A percentile compares a stretch with the other conserved stretches of the same genome.
phyloP scores from a whole-genome alignment of 2,888 invertebrate species.

The Eulithis testata region DNA sequence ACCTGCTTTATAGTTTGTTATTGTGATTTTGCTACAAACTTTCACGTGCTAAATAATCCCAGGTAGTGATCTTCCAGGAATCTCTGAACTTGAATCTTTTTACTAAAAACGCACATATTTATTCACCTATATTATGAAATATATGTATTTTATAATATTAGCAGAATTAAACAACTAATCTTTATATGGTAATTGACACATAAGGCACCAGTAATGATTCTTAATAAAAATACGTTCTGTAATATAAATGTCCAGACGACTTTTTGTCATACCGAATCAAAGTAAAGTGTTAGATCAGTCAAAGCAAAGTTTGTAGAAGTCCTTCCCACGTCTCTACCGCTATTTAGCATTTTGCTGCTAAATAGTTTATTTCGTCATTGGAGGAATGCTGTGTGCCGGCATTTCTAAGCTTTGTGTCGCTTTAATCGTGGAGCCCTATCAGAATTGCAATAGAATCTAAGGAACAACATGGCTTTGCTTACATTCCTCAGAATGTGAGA shows the following conservation, averaged over 20 bases:
- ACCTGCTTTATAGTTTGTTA: conserved; percentile 60
- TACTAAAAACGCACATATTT: no score
- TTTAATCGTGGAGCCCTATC: conserved; percentile 22
- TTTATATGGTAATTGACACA: background rate
- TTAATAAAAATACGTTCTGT: background rate
- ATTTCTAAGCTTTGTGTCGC: conserved; percentile 37
- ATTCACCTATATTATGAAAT: no score
- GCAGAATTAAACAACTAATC: no score
- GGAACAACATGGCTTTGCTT: conserved; percentile 1
- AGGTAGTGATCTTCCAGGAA: conserved; percentile 26
- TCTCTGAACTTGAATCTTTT: conserved; percentile 31
- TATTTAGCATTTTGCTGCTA: conserved; percentile 50
- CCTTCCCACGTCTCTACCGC: conserved; percentile 40
- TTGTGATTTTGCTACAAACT: conserved; percentile 47
- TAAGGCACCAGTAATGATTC: background rate
- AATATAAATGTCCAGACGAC: background rate
- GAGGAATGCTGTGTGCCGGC: conserved; percentile 46
- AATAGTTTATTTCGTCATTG: conserved; percentile 47
- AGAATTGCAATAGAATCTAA: conserved; percentile 19
- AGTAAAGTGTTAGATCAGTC: conserved; percentile 7
- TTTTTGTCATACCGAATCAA: background rate
- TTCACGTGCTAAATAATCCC: conserved; percentile 33
- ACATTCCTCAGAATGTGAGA: background rate
- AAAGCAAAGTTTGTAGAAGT: conserved; percentile 25
- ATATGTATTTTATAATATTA: no score